Base-by-base conservation (phyloP, 1,140 invertebrate genomes). In the Trachelipus rathkii region DNA sequence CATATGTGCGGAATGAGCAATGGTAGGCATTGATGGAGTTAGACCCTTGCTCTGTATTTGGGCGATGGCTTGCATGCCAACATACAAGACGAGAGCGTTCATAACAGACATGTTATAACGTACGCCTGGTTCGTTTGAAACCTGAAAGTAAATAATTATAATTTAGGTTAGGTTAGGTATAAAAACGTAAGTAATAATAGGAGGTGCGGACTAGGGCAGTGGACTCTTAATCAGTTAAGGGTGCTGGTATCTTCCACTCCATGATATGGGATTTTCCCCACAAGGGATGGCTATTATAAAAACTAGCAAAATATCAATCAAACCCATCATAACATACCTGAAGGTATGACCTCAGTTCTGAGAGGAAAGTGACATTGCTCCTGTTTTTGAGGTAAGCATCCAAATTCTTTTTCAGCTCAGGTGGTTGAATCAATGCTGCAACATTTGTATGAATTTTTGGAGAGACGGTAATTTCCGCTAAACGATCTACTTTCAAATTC, bases 1-100 rank as follows among this genome's bases (percentile, higher is more conserved):
- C 96, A 99, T 99, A 84, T 98, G 96, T 0, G 96, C 92, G 23
- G 95, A 96, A 83, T 99, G 96, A 8, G 93, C 94, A 77, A 99
- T 98, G 0, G 96, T 98, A 19, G 93, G 91, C 90, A 97, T 97
- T 82, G 92, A 97, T 0, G 97, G 96, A 7, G 93, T 92, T 78
- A 92, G 91, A 44, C 93, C 92, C 85, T 96, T 95, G 78, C 89
- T 89, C 68, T n/a, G n/a, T n/a, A n/a, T n/a, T n/a, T n/a, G n/a
- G n/a, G n/a, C n/a, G n/a, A n/a, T n/a, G n/a, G n/a, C n/a, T n/a
- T n/a, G n/a, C n/a, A n/a, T n/a, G n/a, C n/a, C n/a, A n/a, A n/a
- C n/a, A n/a, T n/a, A n/a, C n/a, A n/a, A n/a, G n/a, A n/a, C n/a
- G n/a, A n/a, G n/a, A n/a, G n/a, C n/a, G n/a, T n/a, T n/a, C n/a